These are phyloP conservation scores for Urocitellus parryii DNA, from an alignment of 2,113 vertebrate genomes.

Conservation along the genomic window DNA sequence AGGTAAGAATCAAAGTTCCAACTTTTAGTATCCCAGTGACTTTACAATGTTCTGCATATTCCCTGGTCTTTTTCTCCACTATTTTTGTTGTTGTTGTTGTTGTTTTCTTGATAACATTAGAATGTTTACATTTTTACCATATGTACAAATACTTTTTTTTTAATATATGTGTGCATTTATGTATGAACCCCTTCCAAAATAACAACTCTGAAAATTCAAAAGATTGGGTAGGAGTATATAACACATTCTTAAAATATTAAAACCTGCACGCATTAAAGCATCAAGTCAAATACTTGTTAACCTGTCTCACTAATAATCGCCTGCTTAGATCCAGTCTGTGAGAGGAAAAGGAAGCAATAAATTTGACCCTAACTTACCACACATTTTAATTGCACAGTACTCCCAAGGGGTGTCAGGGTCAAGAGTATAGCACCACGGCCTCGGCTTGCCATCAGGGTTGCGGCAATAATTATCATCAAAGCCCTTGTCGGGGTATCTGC, in stretches of 20 bases:
- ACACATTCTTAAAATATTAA: conserved; percentile 70
- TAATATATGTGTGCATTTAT: background rate
- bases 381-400: conserved; percentile 97
- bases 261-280: conserved; percentile 57
- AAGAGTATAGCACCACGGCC: conserved; percentile 98
- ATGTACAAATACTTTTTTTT: background rate
- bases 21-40: background rate
- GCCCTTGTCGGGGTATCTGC: conserved; percentile 96
- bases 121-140: background rate
- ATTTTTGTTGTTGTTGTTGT: background rate
- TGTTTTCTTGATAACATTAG: background rate
- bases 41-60: background rate
- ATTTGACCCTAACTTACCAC: conserved; percentile 93
- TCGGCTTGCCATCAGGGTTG: conserved; percentile 96
- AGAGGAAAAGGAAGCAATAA: conserved; percentile 90
- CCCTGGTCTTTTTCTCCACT: background rate
- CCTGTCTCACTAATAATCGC: conserved; percentile 69
- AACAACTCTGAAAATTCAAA: conserved; percentile 4
- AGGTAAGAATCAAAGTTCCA: background rate
- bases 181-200: conserved; percentile 15
- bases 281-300: conserved; percentile 72
- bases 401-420: conserved; percentile 97
- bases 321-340: conserved; percentile 76
- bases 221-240: background rate
- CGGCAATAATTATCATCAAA: conserved; percentile 99